Conservation (phyloP, 2,113 vertebrate genomes). For the Emydura subglobosa region DNA sequence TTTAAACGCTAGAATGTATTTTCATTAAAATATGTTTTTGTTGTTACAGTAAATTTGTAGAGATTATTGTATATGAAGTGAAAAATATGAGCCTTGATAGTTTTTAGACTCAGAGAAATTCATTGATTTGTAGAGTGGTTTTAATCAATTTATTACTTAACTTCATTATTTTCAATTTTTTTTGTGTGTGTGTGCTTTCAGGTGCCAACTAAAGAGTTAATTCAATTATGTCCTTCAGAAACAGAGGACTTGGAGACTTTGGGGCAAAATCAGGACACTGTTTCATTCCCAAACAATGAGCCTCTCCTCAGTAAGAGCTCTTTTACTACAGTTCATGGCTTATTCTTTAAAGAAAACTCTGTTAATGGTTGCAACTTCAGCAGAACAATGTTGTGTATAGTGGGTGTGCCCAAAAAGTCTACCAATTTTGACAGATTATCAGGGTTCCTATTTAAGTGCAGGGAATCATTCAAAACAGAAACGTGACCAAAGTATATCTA, state of each 20-base stretch:
- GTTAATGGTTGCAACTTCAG: neutral
- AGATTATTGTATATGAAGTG: neutral
- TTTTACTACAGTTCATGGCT: neutral
- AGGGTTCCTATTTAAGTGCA: neutral
- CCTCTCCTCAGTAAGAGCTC: conserved; percentile 81
- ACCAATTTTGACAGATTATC: neutral
- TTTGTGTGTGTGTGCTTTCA: conserved; percentile 51
- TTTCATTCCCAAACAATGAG: conserved; percentile 78
- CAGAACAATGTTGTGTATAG: neutral
- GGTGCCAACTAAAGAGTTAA: conserved; percentile 85
- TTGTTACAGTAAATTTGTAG: neutral
- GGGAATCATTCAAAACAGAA: neutral
- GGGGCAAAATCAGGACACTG: conserved; percentile 74
- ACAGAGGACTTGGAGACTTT: conserved; percentile 77
- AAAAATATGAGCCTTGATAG: neutral
- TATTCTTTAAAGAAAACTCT: neutral
- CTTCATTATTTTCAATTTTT: neutral
- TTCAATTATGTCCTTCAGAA: conserved; percentile 80
- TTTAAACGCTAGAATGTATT: neutral
- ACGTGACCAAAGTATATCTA: neutral
- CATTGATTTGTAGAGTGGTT: neutral
- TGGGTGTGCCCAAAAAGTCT: neutral
- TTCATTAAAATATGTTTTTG: neutral
- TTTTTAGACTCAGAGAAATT: neutral
- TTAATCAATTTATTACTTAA: neutral